A percentile compares a stretch with the other conserved stretches of the same genome.
Evolutionary conservation across 1,140 invertebrate species (phyloP).

Genomic region (Ganaspis sp.): DNA sequence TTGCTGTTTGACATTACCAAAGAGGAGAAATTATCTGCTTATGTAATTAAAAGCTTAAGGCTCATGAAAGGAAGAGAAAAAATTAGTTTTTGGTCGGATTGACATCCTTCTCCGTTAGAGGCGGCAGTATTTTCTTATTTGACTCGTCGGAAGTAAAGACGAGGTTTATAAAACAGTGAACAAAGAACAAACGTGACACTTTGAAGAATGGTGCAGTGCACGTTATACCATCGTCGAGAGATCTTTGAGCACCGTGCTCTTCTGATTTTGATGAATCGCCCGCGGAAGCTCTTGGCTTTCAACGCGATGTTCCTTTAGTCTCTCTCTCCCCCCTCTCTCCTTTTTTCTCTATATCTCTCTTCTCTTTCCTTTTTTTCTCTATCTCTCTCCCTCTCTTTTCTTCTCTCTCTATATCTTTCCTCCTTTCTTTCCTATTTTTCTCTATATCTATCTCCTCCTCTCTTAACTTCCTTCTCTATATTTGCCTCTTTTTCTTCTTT

Average conservation of each 20-base stretch:
- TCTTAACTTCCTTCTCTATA: neutral
- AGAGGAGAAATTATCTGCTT: neutral
- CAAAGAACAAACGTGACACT: conserved; percentile 23
- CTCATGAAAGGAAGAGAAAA: neutral
- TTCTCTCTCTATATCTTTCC: conserved; percentile 39
- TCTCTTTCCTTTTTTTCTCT: neutral
- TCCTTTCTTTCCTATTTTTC: too few relatives aligned
- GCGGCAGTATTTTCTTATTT: conserved; percentile 19
- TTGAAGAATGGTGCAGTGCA: conserved; percentile 15
- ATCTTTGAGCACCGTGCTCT: conserved; percentile 33
- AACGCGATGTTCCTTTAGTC: conserved; percentile 23
- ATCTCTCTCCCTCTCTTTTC: neutral
- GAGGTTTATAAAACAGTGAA: conserved; percentile 27
- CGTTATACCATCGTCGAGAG: conserved; percentile 28
- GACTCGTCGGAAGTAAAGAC: conserved; percentile 18
- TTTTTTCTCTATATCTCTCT: neutral
- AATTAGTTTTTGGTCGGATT: neutral
- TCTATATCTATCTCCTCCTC: too few relatives aligned
- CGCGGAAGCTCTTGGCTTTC: conserved; percentile 27
- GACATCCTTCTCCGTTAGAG: neutral
- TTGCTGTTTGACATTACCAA: too few relatives aligned
- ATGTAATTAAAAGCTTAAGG: neutral
- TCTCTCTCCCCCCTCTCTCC: conserved; percentile 12
- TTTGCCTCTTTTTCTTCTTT: neutral
- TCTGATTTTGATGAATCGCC: conserved; percentile 65